Base-by-base conservation (phyloP, 2,888 invertebrate genomes). In the Catocala sponsa region DNA sequence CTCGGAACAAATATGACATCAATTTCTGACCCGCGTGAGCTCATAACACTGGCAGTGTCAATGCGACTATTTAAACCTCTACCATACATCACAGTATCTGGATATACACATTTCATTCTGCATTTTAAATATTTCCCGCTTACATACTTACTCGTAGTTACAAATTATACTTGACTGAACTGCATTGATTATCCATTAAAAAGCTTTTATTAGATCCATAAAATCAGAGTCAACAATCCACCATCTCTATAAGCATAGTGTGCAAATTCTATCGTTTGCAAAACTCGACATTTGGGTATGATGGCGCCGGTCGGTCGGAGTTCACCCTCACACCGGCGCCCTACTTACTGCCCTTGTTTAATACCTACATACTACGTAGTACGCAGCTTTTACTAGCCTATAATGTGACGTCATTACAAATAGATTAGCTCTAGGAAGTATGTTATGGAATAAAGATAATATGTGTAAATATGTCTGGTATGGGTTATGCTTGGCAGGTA, bases 301-400 rank as follows among this genome's bases (percentile, higher is more conserved):
- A 5, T 52, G 76, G 76, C 76, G 76, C 76, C 76, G 41, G 50
- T 43, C 62, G 7, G 75, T 70, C 75, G 75, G 55, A 48, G 48
- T n/a, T 38, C 0, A 59, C 50, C 43, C 50, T 61, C 52, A 43
- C 66, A 71, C 67, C 57, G 54, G 55, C 66, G 75, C 38, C 76
- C 75, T 73, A 75, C 54, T 75, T 75, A 54, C 55, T 1, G 54
- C 35, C 44, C 56, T 48, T 59, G 48, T 66, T 60, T 57, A 33
- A 53, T 44, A 54, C 60, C 56, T 32, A 60, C 49, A 25, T 41
- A 46, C 51, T n/a, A 42, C 42, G 57, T 25, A 44, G 41, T 43
- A 25, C 25, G 25, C 4, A 35, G 57, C 33, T 65, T 47, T 48
- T 56, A 55, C 65, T 33, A 35, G 44, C 56, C 48, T 6, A 7